Conservation (phyloP, 1,140 invertebrate genomes). For the Globodera ellingtonae region DNA sequence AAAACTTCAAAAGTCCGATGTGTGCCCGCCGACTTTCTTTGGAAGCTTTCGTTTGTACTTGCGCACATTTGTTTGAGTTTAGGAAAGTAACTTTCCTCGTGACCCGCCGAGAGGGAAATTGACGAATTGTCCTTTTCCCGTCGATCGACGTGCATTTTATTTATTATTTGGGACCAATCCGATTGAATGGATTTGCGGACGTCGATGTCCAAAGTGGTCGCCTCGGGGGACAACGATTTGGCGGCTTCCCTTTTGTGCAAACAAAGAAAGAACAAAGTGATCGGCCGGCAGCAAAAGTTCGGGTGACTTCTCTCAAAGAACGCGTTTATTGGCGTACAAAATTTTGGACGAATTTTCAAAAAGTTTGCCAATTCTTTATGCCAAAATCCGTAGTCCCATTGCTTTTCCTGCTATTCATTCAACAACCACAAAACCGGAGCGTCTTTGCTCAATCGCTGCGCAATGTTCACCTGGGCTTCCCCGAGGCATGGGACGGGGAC, state of each 20-base stretch:
- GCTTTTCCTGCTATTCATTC: slow-evolving; percentile 16
- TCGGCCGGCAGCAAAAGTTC: too few relatives aligned
- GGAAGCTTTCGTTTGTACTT: too few relatives aligned
- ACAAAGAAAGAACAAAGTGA: too few relatives aligned
- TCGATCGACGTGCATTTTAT: background rate
- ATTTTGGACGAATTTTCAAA: too few relatives aligned
- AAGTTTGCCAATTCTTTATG: background rate
- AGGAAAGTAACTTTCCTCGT: background rate
- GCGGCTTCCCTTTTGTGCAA: background rate
- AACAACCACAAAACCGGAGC: background rate
- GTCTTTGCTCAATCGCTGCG: slow-evolving; percentile 42
- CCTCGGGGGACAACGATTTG: background rate
- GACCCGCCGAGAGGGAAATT: background rate
- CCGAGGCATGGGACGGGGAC: slow-evolving; percentile 64
- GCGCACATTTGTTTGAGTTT: too few relatives aligned
- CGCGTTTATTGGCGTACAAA: too few relatives aligned
- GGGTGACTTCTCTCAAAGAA: background rate
- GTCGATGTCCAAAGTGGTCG: slow-evolving; percentile 8
- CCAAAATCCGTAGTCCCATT: slow-evolving; percentile 6
- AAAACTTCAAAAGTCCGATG: too few relatives aligned
- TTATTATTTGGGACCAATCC: background rate
- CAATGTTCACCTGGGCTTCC: slow-evolving; percentile 61
- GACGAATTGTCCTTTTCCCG: background rate
- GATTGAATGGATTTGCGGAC: background rate
- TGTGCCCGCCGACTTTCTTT: too few relatives aligned